Percentiles rank a stretch among this genome's conserved stretches.
Conservation (phyloP, 2,888 invertebrate species). For the Pinctada fucata region DNA sequence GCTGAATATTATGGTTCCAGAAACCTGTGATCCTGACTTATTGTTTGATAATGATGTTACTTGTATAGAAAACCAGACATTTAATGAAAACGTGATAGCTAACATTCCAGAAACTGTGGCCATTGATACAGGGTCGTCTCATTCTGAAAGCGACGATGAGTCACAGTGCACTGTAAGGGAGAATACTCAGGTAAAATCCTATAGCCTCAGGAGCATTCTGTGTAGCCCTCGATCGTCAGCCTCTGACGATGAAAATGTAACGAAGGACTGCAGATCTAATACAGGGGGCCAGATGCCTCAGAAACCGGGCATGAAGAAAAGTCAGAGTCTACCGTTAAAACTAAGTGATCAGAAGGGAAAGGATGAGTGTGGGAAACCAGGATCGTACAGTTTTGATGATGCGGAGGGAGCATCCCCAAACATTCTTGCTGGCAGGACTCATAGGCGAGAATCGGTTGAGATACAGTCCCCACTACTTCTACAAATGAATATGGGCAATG, state of each 20-base stretch:
- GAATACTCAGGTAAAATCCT: slow-evolving; percentile 6
- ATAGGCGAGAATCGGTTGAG: not conserved
- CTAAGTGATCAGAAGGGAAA: slow-evolving; percentile 7
- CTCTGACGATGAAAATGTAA: slow-evolving; percentile 4
- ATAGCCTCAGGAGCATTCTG: slow-evolving; percentile 45
- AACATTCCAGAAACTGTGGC: slow-evolving; percentile 46
- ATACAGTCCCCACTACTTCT: not conserved
- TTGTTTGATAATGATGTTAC: not conserved
- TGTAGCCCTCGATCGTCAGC: slow-evolving; percentile 27
- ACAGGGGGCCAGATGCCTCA: not conserved
- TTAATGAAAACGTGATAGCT: not conserved
- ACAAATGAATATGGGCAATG: not conserved
- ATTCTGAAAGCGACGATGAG: slow-evolving; percentile 25
- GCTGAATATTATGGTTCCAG: slow-evolving; percentile 40
- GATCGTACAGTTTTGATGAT: slow-evolving; percentile 25
- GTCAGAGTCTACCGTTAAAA: slow-evolving; percentile 2
- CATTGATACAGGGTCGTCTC: slow-evolving; percentile 29
- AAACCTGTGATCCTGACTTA: slow-evolving; percentile 44
- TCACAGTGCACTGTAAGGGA: not conserved
- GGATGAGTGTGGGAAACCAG: slow-evolving; percentile 10
- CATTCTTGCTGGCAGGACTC: not conserved
- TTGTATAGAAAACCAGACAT: not conserved
- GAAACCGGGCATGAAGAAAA: not conserved
- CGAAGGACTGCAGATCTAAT: not conserved
- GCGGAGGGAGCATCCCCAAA: slow-evolving; percentile 30